Evolutionary conservation across 2,797 vertebrate genomes (phyloP), one percentile per base, ranked within the genome.

Genomic region (Ispidina picta): DNA sequence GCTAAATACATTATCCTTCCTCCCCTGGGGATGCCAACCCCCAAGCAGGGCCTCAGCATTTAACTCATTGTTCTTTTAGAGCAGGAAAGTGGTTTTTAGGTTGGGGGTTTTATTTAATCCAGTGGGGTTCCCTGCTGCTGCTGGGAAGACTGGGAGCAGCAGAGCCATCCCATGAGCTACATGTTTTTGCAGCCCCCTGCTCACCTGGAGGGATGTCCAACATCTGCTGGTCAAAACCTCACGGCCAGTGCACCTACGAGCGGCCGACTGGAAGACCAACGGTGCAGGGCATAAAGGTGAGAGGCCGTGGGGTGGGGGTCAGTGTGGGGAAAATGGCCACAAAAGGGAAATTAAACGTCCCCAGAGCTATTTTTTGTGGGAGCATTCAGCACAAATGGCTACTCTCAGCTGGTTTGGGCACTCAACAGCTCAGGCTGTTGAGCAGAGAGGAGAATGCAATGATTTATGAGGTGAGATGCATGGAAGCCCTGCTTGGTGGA

Each of bases 161-260:
- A 73, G 66, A 83, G 14, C 44, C 39, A 15, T 56, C 37, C 65
- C 85, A 44, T 58, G 23, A 90, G 14, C 44, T 14, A 2, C 0
- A 1, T 91, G 33, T 94, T 43, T 19, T 93, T 95, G 76, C 96
- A 98, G 98, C 93, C 96, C 95, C 78, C 92, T 97, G 79, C 92
- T 98, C 55, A 98, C 97, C 80, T 98, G 98, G 98, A 96, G 98
- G 55, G 98, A 98, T 0, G 97, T 98, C 26, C 98, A 98, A 63
- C 98, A 98, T 69, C 90, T 98, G 73, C 91, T 98, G 48, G 98
- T 98, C 65, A 98, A 97, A 95, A 98, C 98, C 1, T 98, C 97
- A 0, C 94, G 98, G 79, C 97, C 98, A 0, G 96, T 97, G 4
- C 98, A 98, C 71, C 97, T 98, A 75, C 95, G 97, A 81, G 98